Percentiles rank a stretch among this genome's conserved stretches.
Conservation (phyloP, 2,888 invertebrate species). For the Hydropsyche betteni region DNA sequence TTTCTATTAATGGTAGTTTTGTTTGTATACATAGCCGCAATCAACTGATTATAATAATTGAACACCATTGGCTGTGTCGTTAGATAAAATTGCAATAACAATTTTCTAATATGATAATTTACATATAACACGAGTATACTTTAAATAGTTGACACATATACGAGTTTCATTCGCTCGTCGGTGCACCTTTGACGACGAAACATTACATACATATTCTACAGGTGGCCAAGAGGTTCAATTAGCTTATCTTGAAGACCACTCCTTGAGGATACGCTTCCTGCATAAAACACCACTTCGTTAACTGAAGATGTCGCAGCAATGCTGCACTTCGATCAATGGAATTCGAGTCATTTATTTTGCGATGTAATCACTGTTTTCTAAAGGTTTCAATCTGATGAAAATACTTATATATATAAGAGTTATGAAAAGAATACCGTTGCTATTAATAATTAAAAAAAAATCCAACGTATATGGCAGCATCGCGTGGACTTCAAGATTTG, state of each 20-base stretch:
- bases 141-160: constrained; percentile 3
- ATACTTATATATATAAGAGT: too few relatives aligned
- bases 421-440: too few relatives aligned
- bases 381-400: too few relatives aligned
- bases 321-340: not conserved
- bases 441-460: too few relatives aligned
- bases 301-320: not conserved
- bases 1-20: not conserved
- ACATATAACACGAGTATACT: not conserved
- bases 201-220: constrained; percentile 35
- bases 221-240: constrained; percentile 39
- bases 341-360: not conserved
- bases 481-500: too few relatives aligned
- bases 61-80: not conserved
- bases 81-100: constrained; percentile 29
- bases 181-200: not conserved
- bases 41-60: constrained; percentile 25
- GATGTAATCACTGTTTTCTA: too few relatives aligned
- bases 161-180: not conserved
- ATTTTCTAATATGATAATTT: constrained; percentile 24
- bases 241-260: constrained; percentile 42
- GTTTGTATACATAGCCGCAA: not conserved
- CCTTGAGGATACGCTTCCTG: constrained; percentile 31
- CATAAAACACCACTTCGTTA: constrained; percentile 28
- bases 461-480: too few relatives aligned